Conservation (phyloP, 2,113 vertebrate species). For the Antechinus flavipes region DNA sequence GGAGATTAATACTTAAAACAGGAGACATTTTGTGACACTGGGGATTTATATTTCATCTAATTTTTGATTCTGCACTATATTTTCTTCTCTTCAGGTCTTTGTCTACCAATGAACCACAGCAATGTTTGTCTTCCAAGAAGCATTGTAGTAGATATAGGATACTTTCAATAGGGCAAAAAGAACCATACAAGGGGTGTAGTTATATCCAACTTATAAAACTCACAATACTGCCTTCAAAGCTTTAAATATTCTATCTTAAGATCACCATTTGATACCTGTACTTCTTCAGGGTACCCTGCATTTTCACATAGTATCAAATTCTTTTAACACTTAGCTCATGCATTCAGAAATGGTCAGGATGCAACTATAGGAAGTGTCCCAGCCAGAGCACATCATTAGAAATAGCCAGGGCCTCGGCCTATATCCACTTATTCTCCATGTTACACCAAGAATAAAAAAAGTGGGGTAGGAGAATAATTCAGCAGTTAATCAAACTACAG, state of each 20-base stretch:
- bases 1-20: not conserved
- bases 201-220: not conserved
- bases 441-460: not conserved
- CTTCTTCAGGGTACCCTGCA: not conserved
- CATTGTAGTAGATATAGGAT: not conserved
- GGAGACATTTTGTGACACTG: not conserved
- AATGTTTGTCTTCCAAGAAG: not conserved
- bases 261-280: not conserved
- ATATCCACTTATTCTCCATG: not conserved
- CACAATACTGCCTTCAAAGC: not conserved
- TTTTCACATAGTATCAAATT: not conserved
- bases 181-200: too few relatives aligned
- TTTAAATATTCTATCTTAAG: not conserved
- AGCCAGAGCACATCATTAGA: not conserved
- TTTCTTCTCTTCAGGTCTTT: not conserved
- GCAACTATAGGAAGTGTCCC: not conserved
- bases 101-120: not conserved
- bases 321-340: not conserved
- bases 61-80: not conserved
- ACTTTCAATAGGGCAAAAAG: not conserved
- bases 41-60: not conserved
- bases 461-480: not conserved
- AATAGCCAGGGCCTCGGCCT: not conserved
- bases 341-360: not conserved
- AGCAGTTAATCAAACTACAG: not conserved